These are phyloP conservation scores for Dasypolia templi DNA, from an alignment of 2,888 invertebrate species.

Conservation along the genomic window DNA sequence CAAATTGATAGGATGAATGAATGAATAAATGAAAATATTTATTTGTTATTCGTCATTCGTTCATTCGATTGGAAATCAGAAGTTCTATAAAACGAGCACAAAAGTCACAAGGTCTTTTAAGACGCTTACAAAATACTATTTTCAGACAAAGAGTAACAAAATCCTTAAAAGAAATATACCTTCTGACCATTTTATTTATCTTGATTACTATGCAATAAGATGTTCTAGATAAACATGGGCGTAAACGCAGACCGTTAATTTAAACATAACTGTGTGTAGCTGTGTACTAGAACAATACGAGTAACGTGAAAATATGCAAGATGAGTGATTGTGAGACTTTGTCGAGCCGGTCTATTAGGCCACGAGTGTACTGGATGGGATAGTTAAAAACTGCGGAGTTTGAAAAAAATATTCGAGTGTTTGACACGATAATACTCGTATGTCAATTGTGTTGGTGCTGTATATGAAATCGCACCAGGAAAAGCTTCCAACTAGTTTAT, in stretches of 20 bases:
- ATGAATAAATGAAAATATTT: no score
- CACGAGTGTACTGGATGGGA: background rate
- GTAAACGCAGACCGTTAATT: conserved; percentile 59
- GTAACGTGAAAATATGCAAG: conserved; percentile 63
- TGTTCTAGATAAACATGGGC: conserved; percentile 60
- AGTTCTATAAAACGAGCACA: background rate
- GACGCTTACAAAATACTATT: background rate
- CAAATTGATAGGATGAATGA: no score
- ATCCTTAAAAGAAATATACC: background rate
- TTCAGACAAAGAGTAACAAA: no score
- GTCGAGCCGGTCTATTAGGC: conserved; percentile 24
- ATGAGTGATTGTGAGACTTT: conserved; percentile 51
- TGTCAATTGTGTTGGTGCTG: background rate
- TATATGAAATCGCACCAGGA: background rate
- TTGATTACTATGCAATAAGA: conserved; percentile 48
- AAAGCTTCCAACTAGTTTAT: no score
- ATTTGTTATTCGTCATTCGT: no score
- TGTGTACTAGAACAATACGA: conserved; percentile 57
- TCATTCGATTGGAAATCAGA: background rate
- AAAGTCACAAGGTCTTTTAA: background rate
- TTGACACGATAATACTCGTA: background rate
- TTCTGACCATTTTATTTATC: background rate
- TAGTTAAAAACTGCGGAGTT: background rate
- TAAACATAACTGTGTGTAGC: conserved; percentile 57
- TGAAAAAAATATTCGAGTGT: background rate